These are phyloP conservation scores for Tragulus kanchil DNA, from an alignment of 2,113 vertebrate species.

Conservation along the genomic window DNA sequence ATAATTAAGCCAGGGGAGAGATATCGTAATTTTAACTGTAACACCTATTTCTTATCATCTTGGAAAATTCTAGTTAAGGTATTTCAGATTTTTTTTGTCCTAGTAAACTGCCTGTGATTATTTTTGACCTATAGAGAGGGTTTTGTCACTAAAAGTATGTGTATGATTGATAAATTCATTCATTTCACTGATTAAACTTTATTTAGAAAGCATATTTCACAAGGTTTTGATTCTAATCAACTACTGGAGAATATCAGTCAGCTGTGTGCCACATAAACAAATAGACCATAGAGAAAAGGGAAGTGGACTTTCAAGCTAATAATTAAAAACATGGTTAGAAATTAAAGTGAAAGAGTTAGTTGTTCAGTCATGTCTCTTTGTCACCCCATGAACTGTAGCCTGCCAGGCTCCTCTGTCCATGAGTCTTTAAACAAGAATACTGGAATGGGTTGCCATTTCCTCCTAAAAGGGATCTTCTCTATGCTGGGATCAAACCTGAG, in stretches of 20 bases:
- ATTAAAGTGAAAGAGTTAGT: no score
- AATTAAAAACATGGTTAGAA: background rate
- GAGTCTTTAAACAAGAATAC: no score
- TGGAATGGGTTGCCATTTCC: no score
- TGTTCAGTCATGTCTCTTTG: no score
- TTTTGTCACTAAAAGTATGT: background rate
- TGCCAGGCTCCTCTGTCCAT: no score
- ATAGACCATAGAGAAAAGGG: background rate
- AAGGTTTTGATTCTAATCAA: background rate
- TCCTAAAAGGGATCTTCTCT: no score
- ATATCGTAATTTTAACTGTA: background rate
- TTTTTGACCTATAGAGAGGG: background rate
- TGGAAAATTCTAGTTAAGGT: background rate
- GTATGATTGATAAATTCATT: background rate
- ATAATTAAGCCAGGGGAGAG: slow-evolving; percentile 18
- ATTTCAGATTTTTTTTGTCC: background rate
- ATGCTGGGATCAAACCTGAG: no score
- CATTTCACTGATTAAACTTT: slow-evolving; percentile 9
- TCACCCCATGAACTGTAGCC: no score
- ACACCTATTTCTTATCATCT: background rate
- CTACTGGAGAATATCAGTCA: background rate
- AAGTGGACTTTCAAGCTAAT: background rate
- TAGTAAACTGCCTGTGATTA: background rate
- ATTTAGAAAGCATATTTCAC: background rate
- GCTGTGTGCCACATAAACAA: background rate